These are phyloP conservation scores for Andrena bucephala DNA, from an alignment of 2,888 invertebrate species.

Conservation along the genomic window DNA sequence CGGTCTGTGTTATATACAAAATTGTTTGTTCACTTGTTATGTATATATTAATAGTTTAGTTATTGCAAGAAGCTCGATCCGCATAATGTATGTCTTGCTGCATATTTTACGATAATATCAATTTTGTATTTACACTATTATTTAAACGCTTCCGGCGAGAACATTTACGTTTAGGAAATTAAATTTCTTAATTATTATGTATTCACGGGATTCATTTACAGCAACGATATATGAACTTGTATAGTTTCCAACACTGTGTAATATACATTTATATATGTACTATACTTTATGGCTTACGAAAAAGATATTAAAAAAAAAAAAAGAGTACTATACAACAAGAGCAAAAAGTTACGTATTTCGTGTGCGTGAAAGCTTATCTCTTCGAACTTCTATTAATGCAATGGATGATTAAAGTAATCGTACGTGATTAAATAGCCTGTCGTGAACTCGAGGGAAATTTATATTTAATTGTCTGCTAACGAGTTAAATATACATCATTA, in stretches of 20 bases:
- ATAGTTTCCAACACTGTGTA: slow-evolving; percentile 34
- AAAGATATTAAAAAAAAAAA: slow-evolving; percentile 8
- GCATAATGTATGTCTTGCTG: slow-evolving; percentile 23
- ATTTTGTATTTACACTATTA: slow-evolving; percentile 57
- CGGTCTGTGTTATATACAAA: slow-evolving; percentile 50
- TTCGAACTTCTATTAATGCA: slow-evolving; percentile 8
- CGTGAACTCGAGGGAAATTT: slow-evolving; percentile 15
- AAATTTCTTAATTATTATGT: slow-evolving; percentile 17
- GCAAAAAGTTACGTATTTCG: slow-evolving; percentile 29
- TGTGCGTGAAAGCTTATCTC: slow-evolving; percentile 23
- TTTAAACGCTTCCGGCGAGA: slow-evolving; percentile 17
- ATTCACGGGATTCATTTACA: slow-evolving; percentile 35
- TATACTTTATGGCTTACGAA: slow-evolving; percentile 29
- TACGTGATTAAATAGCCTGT: neutral
- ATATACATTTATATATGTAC: slow-evolving; percentile 48
- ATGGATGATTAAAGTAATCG: slow-evolving; percentile 11
- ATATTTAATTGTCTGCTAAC: slow-evolving; percentile 29
- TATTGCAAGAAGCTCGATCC: slow-evolving; percentile 19
- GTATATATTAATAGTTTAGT: slow-evolving; percentile 50
- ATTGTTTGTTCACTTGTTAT: slow-evolving; percentile 41
- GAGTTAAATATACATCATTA: slow-evolving; percentile 28
- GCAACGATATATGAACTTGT: slow-evolving; percentile 22
- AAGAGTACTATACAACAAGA: slow-evolving; percentile 36
- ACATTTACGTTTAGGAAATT: slow-evolving; percentile 13
- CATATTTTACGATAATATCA: slow-evolving; percentile 32